Conservation (phyloP, 35 echinoderm and acorn worm genomes). For the Chiridota heheva region DNA sequence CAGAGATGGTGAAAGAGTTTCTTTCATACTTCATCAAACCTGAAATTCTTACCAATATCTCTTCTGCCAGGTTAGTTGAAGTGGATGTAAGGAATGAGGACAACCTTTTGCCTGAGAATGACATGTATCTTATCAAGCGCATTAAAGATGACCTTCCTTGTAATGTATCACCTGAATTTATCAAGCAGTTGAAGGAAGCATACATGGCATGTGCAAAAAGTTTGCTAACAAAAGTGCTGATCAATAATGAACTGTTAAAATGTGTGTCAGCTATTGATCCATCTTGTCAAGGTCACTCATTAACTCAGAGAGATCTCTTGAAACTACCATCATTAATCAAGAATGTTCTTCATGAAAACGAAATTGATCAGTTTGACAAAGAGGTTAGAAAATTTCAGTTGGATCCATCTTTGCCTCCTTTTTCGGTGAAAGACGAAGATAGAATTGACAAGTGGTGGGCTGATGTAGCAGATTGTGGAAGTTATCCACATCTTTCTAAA, state of each 20-base stretch:
- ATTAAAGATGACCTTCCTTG: conserved; percentile 12
- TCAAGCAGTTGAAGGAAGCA: neutral
- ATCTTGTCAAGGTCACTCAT: conserved; percentile 16
- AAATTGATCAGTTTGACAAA: conserved; percentile 26
- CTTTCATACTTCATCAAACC: neutral
- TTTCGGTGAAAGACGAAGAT: neutral
- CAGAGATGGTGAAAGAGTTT: neutral
- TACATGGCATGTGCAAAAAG: conserved; percentile 20
- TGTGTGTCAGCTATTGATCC: conserved; percentile 30
- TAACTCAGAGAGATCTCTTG: conserved; percentile 18
- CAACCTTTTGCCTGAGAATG: neutral
- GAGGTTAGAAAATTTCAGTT: conserved; percentile 25
- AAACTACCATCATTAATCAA: conserved; percentile 12
- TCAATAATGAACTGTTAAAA: conserved; percentile 14
- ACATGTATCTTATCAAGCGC: conserved; percentile 15
- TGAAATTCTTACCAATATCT: neutral
- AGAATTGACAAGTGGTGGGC: conserved; percentile 18
- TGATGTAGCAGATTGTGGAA: neutral
- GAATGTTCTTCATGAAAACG: neutral
- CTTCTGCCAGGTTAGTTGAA: neutral
- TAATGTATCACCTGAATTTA: neutral
- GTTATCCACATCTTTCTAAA: conserved; percentile 34
- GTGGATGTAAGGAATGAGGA: neutral
- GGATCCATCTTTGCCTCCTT: neutral
- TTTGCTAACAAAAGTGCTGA: conserved; percentile 29